phyloP scores from a whole-genome alignment of 1,140 invertebrate species.

The Luehdorfia chinensis region DNA sequence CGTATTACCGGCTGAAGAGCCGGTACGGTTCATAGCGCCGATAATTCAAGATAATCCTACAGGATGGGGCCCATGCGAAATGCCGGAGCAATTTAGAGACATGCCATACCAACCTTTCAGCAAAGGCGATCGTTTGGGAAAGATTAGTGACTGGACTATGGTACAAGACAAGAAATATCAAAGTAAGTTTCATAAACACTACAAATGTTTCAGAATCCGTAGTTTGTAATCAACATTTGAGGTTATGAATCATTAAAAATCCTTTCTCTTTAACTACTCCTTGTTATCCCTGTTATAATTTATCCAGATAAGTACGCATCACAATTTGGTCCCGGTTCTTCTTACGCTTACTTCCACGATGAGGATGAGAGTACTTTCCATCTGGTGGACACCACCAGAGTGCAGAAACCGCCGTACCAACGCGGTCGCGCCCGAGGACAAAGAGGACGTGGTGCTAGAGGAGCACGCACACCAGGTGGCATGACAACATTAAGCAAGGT shows the following conservation, averaged over 20 bases:
- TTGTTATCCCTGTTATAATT: no score
- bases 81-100: constrained; percentile 97
- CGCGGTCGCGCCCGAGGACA: constrained; percentile 90
- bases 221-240: constrained; percentile 19
- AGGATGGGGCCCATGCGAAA: constrained; percentile 97
- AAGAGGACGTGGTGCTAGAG: constrained; percentile 88
- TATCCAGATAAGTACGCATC: constrained; percentile 94
- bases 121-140: constrained; percentile 97
- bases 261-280: background rate
- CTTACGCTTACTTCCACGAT: constrained; percentile 98
- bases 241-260: constrained; percentile 27
- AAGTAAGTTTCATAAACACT: constrained; percentile 83
- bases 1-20: constrained; percentile 70
- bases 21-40: constrained; percentile 80
- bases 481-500: constrained; percentile 81
- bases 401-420: constrained; percentile 94
- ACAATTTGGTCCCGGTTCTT: constrained; percentile 95
- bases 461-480: constrained; percentile 83
- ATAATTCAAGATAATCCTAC: constrained; percentile 91
- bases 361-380: constrained; percentile 99
- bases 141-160: constrained; percentile 99
- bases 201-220: background rate
- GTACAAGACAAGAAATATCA: constrained; percentile 97
- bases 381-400: constrained; percentile 94
- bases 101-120: constrained; percentile 99